These are phyloP conservation scores for Illadopsis cleaveri DNA, from an alignment of 2,113 vertebrate genomes.

Conservation along the genomic window DNA sequence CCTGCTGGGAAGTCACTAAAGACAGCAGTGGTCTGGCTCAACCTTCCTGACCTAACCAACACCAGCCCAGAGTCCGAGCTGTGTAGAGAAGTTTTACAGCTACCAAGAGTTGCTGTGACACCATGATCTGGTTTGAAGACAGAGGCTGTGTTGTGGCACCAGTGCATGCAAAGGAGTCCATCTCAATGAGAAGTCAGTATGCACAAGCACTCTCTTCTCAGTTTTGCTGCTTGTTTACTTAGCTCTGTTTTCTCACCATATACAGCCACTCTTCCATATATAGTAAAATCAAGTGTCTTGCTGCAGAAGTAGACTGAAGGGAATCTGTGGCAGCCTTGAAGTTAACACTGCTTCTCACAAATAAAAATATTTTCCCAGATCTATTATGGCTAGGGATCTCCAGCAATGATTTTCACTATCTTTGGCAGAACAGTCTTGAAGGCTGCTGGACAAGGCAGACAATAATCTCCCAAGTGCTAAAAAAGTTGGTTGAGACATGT, in stretches of 20 bases:
- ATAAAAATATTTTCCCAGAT: background rate
- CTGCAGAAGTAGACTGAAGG: background rate
- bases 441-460: background rate
- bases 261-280: background rate
- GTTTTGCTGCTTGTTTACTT: background rate
- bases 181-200: background rate
- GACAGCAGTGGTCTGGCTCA: background rate
- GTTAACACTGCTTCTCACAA: background rate
- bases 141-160: background rate
- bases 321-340: background rate
- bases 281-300: background rate
- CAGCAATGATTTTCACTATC: background rate
- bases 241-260: background rate
- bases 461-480: background rate
- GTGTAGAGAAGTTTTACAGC: background rate
- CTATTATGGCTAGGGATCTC: background rate
- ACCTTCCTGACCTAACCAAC: background rate
- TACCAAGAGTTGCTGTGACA: background rate
- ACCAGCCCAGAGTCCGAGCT: background rate
- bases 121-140: background rate
- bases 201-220: background rate
- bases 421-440: background rate
- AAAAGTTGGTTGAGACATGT: background rate
- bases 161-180: background rate
- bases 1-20: background rate